Conservation (phyloP, 2,888 invertebrate genomes). For the Adela reaumurella region DNA sequence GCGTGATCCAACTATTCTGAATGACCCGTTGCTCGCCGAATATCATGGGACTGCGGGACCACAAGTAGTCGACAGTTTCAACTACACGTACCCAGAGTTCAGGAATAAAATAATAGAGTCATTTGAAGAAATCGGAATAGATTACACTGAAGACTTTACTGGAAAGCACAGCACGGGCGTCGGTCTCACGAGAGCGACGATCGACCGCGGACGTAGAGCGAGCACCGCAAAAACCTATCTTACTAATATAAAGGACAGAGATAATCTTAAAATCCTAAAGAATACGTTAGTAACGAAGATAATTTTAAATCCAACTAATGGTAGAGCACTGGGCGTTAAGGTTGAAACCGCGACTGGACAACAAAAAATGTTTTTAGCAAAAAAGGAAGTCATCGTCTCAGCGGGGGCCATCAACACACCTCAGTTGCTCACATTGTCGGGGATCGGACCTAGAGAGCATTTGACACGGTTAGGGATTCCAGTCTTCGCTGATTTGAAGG, state of each 20-base stretch:
- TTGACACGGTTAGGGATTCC: constrained; percentile 27
- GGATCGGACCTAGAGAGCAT: constrained; percentile 40
- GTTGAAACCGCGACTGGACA: constrained; percentile 21
- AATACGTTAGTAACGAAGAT: constrained; percentile 45
- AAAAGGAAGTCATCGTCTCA: constrained; percentile 42
- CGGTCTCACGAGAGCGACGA: constrained; percentile 38
- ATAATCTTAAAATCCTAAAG: constrained; percentile 35
- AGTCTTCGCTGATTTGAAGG: constrained; percentile 32
- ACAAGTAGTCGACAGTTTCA: constrained; percentile 36
- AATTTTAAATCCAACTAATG: constrained; percentile 35
- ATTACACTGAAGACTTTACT: constrained; percentile 32
- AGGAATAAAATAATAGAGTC: constrained; percentile 25
- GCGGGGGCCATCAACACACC: constrained; percentile 47
- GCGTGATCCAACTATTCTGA: constrained; percentile 19
- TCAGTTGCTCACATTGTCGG: constrained; percentile 48
- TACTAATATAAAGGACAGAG: constrained; percentile 18
- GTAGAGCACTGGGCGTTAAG: constrained; percentile 34
- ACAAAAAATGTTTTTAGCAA: constrained; percentile 19
- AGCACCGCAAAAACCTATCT: constrained; percentile 49
- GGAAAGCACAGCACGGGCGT: constrained; percentile 40
- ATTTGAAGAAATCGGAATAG: constrained; percentile 40
- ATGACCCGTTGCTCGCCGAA: constrained; percentile 15
- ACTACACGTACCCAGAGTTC: constrained; percentile 29
- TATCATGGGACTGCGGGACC: constrained; percentile 41
- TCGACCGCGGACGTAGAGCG: constrained; percentile 38